Conservation (phyloP, 2,888 invertebrate genomes). For the Meta bourneti region DNA sequence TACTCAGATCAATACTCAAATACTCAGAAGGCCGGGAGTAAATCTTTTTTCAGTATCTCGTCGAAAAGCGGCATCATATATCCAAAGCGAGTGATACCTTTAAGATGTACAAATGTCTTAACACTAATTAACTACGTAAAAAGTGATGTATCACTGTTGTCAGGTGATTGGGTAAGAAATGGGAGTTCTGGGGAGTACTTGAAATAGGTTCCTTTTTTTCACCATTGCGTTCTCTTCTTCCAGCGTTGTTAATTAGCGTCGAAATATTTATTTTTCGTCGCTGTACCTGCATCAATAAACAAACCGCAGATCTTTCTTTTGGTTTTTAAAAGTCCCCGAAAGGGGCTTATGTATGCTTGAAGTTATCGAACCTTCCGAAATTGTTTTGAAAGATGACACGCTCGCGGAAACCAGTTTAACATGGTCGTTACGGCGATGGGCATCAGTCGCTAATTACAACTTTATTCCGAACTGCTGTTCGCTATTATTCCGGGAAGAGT, state of each 20-base stretch:
- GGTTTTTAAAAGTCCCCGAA: conserved; percentile 17
- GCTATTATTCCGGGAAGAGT: conserved; percentile 18
- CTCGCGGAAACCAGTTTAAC: conserved; percentile 33
- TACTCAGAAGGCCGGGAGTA: background rate
- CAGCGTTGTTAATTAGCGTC: conserved; percentile 48
- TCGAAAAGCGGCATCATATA: background rate
- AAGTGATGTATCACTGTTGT: conserved; percentile 52
- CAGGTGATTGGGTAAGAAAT: conserved; percentile 14
- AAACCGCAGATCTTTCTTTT: conserved; percentile 47
- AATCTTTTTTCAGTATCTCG: background rate
- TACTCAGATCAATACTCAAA: conserved; percentile 27
- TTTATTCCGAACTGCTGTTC: conserved; percentile 36
- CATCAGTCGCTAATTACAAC: conserved; percentile 52
- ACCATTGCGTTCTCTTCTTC: too few relatives aligned
- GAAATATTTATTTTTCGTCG: conserved; percentile 52
- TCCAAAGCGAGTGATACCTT: conserved; percentile 13
- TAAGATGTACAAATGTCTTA: conserved; percentile 37
- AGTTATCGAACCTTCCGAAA: conserved; percentile 32
- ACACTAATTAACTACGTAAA: conserved; percentile 48
- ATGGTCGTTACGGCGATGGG: conserved; percentile 15
- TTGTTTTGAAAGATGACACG: conserved; percentile 37
- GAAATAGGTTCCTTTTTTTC: conserved; percentile 17
- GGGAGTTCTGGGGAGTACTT: too few relatives aligned
- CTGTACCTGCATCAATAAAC: conserved; percentile 27
- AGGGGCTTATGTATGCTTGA: conserved; percentile 25